phyloP scores from a whole-genome alignment of 2,797 vertebrate species.

The Mormyrus proboscirostris region DNA sequence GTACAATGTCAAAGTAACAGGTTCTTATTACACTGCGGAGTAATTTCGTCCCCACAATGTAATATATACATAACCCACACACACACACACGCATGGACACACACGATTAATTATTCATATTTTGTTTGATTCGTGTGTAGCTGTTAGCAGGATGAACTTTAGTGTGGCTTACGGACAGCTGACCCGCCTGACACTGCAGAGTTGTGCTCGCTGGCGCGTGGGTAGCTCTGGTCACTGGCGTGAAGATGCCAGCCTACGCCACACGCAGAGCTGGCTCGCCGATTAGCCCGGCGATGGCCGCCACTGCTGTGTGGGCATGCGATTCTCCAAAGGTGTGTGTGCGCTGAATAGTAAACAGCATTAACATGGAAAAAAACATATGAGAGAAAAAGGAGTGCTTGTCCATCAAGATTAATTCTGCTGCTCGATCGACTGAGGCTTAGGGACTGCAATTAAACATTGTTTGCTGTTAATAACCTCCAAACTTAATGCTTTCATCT shows the following conservation, averaged over 20 bases:
- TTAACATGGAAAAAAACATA: background rate
- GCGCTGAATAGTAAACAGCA: background rate
- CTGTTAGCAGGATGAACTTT: background rate
- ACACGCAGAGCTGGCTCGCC: background rate
- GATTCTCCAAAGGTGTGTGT: background rate
- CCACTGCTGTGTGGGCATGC: background rate
- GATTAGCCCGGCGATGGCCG: background rate
- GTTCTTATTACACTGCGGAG: background rate
- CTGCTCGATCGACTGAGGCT: background rate
- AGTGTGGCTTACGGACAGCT: background rate
- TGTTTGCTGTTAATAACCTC: slow-evolving; percentile 18
- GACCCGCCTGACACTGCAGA: background rate
- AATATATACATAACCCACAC: background rate
- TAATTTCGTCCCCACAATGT: background rate
- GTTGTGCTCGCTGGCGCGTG: background rate
- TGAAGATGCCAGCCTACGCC: background rate
- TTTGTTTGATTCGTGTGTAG: background rate
- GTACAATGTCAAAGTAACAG: background rate
- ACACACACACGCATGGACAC: background rate
- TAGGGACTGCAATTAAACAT: background rate
- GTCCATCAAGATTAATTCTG: slow-evolving; percentile 9
- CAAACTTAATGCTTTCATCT: slow-evolving; percentile 18
- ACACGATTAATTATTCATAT: background rate
- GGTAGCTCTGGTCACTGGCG: background rate
- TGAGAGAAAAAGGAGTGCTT: background rate